phyloP scores from a whole-genome alignment of 2,113 vertebrate species.

The Thryonomys swinderianus region DNA sequence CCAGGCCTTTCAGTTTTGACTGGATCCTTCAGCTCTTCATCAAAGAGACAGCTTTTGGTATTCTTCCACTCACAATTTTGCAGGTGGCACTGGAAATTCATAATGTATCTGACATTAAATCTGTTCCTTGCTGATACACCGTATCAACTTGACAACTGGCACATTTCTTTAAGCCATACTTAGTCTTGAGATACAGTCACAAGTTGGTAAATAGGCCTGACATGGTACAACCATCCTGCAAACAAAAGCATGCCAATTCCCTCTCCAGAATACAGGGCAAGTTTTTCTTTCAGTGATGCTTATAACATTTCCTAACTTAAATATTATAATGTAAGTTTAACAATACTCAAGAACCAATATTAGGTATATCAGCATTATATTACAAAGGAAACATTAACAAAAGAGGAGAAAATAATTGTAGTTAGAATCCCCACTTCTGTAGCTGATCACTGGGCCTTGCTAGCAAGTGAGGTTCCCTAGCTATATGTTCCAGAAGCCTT shows the following conservation, averaged over 20 bases:
- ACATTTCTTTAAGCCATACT: background rate
- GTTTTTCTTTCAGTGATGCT: background rate
- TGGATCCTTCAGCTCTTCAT: background rate
- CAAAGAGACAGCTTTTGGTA: background rate
- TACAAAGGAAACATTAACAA: background rate
- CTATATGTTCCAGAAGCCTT: background rate
- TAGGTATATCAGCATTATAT: background rate
- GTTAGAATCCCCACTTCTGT: background rate
- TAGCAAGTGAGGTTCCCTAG: background rate
- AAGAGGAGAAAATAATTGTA: background rate
- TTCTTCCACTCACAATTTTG: background rate
- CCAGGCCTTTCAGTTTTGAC: background rate
- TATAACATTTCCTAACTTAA: background rate
- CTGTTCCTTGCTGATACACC: background rate
- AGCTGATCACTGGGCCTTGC: background rate
- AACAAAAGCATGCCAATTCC: background rate
- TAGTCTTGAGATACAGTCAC: background rate
- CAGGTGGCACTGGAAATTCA: background rate
- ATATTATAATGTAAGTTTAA: background rate
- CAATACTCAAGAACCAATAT: background rate
- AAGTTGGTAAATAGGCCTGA: background rate
- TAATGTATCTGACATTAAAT: background rate
- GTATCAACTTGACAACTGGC: background rate
- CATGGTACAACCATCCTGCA: background rate
- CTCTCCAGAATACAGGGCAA: background rate